Evolutionary conservation across 2,888 invertebrate species (phyloP).

Genomic region (Ecliptopera silaceata): DNA sequence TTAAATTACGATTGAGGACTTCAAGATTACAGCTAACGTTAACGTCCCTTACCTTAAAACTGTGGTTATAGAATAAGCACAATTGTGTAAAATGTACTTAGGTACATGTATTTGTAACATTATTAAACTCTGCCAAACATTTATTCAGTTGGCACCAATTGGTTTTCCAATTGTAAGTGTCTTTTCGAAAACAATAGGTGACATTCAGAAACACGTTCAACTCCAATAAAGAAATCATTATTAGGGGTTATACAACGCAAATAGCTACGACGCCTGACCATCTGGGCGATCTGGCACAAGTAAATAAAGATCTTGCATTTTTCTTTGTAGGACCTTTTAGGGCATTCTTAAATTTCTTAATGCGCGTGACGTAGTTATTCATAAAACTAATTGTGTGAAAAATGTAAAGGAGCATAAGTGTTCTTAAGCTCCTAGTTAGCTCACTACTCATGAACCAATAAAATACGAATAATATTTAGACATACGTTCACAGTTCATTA

Average conservation of each 20-base stretch:
- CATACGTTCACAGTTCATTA: conserved; percentile 27
- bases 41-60: conserved; percentile 19
- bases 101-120: conserved; percentile 1
- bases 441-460: conserved; percentile 11
- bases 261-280: conserved; percentile 5
- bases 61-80: conserved; percentile 9
- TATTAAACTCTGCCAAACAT: conserved; percentile 10
- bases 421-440: no score
- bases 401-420: no score
- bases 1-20: conserved; percentile 52
- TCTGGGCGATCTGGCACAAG: conserved; percentile 13
- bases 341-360: not conserved
- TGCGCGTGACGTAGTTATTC: not conserved
- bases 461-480: no score
- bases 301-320: conserved; percentile 14
- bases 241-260: conserved; percentile 5
- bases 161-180: not conserved
- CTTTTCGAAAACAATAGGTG: conserved; percentile 11
- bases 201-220: conserved; percentile 2
- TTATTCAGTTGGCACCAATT: conserved; percentile 3
- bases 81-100: conserved; percentile 8
- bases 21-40: conserved; percentile 49
- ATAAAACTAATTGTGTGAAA: conserved; percentile 4
- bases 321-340: not conserved
- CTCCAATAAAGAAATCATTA: conserved; percentile 1